Evolutionary conservation across 2,888 invertebrate species (phyloP), one percentile per base, ranked within the genome.

Genomic region (Adineta ricciae): DNA sequence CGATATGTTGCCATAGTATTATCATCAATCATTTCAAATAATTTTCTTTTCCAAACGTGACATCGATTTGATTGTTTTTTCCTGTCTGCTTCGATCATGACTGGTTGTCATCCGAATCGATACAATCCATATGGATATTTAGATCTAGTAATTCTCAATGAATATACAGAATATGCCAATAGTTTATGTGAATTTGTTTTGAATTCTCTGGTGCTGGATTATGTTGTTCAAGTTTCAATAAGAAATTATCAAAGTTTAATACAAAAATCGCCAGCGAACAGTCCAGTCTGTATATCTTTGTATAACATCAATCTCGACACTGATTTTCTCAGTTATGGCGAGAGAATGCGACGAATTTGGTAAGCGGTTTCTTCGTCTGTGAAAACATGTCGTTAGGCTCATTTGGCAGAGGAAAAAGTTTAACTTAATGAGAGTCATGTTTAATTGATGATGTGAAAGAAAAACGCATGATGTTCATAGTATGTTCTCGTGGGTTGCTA

Each of bases 71-170:
- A 46, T 46, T 46, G 46, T 64, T n/a, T 32, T 64, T 64, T 32
- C 19, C 14, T 64, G 5, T 2, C 32, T 27, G 0, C 9, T 1
- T 36, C 32, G 72, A 78, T 41, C 41, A 41, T 78, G 73, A 8
- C 38, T 27, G 0, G 21, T 11, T 36, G 64, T 32, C 32, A 32
- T 16, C 27, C 64, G 27, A 32, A 64, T 64, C 64, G 36, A 24
- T 78, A 78, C 41, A 78, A 78, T 41, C 36, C 24, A 78, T 78
- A 78, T 41, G 73, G 73, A 24, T 78, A 41, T 78, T 38, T 78
- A 38, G 73, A 78, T 78, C 38, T 78, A 41, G 5, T 21, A 41
- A 78, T 78, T 78, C 41, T 78, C 9, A 21, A 0, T 41, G 73
- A 78, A 78, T 78, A 36, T 41, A 38, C 32, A 24, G 73, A 78